A percentile compares a stretch with the other conserved stretches of the same genome.
These are phyloP conservation scores for Abscondita cerata DNA, from an alignment of 2,888 invertebrate genomes.

Conservation along the genomic window DNA sequence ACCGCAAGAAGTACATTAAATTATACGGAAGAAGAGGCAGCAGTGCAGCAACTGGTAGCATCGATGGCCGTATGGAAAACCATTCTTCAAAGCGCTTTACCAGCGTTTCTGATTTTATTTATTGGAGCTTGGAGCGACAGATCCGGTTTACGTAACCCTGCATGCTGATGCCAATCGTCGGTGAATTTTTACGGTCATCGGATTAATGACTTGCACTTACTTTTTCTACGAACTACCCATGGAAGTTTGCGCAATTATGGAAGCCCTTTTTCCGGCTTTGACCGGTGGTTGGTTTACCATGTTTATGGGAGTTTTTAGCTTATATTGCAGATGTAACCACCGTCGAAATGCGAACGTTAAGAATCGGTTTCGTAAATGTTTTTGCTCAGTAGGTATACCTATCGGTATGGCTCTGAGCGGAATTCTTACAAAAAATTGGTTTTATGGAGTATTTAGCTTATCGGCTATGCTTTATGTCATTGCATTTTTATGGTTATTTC, in stretches of 20 bases:
- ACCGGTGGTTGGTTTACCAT: slow-evolving; percentile 89
- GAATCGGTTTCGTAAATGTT: slow-evolving; percentile 88
- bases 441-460: slow-evolving; percentile 82
- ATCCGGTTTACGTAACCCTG: slow-evolving; percentile 75
- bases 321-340: slow-evolving; percentile 87
- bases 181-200: slow-evolving; percentile 82
- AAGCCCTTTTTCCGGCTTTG: slow-evolving; percentile 81
- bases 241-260: slow-evolving; percentile 80
- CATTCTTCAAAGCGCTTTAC: slow-evolving; percentile 80
- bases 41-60: slow-evolving; percentile 63
- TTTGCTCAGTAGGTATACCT: slow-evolving; percentile 86
- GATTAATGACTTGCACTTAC: slow-evolving; percentile 79
- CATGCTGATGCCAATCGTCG: slow-evolving; percentile 82
- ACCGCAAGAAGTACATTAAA: slow-evolving; percentile 74
- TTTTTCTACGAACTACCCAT: slow-evolving; percentile 81
- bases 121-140: slow-evolving; percentile 81
- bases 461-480: slow-evolving; percentile 77
- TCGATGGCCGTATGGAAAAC: slow-evolving; percentile 88
- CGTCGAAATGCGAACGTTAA: slow-evolving; percentile 80
- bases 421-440: slow-evolving; percentile 76
- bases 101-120: slow-evolving; percentile 82
- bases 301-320: slow-evolving; percentile 91
- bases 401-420: slow-evolving; percentile 90
- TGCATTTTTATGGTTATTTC: slow-evolving; percentile 76
- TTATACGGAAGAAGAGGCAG: slow-evolving; percentile 67